Conservation (phyloP, 2,888 invertebrate species). For the Metalampra italica region DNA sequence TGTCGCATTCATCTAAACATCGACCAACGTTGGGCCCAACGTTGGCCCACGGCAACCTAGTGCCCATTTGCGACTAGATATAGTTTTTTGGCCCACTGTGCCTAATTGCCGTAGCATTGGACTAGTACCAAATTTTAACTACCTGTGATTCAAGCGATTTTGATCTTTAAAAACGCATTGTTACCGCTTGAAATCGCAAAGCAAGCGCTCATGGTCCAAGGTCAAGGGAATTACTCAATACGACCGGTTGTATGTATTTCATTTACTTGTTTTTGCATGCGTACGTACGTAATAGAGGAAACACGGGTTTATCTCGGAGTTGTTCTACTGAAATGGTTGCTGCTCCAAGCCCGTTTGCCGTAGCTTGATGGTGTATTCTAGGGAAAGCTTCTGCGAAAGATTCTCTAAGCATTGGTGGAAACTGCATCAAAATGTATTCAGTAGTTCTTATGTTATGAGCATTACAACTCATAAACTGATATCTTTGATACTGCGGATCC, state of each 20-base stretch:
- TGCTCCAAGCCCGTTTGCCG: no score
- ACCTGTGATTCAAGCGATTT: conserved; percentile 52
- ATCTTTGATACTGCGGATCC: no score
- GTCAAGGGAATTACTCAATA: conserved; percentile 47
- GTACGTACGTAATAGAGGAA: background rate
- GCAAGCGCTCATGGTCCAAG: conserved; percentile 32
- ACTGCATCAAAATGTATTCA: no score
- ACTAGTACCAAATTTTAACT: conserved; percentile 53
- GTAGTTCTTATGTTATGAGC: no score
- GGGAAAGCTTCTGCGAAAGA: no score
- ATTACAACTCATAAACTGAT: no score
- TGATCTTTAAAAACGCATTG: conserved; percentile 37
- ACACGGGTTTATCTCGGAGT: background rate
- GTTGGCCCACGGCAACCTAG: conserved; percentile 14
- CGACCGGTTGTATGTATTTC: background rate
- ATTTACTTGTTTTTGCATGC: background rate
- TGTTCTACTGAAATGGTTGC: no score
- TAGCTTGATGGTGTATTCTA: no score
- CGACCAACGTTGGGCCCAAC: no score
- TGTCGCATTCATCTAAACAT: conserved; percentile 23
- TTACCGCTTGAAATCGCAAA: conserved; percentile 41
- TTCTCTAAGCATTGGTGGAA: no score
- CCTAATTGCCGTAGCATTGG: conserved; percentile 67
- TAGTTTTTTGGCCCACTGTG: conserved; percentile 66
- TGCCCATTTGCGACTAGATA: conserved; percentile 37